phyloP scores from a whole-genome alignment of 2,113 vertebrate genomes.

The Capreolus pygargus region DNA sequence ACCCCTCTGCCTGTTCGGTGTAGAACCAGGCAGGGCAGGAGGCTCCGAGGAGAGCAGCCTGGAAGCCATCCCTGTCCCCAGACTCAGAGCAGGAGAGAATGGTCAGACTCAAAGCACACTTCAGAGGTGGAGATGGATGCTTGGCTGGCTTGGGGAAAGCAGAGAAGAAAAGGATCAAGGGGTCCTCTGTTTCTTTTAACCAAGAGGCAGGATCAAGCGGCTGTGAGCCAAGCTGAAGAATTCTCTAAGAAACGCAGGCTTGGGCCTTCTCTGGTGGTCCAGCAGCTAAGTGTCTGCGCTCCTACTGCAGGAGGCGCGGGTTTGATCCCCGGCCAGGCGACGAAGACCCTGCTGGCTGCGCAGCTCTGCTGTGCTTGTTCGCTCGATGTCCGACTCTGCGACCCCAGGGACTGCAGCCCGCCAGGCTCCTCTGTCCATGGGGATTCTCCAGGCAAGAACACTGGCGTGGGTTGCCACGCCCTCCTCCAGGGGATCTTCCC shows the following conservation, averaged over 20 bases:
- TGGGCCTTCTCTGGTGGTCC: neutral
- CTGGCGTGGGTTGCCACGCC: neutral
- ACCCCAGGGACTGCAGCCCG: neutral
- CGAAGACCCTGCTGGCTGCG: rapidly evolving
- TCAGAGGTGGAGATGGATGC: no score
- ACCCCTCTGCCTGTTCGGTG: neutral
- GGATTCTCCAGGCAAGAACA: neutral
- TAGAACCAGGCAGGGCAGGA: neutral
- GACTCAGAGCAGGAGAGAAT: neutral
- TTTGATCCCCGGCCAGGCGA: no score
- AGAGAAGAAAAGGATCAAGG: neutral
- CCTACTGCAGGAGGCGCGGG: rapidly evolving
- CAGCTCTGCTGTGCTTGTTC: neutral
- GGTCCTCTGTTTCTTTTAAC: neutral
- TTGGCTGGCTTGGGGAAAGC: neutral
- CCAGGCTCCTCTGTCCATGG: neutral
- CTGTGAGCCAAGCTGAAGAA: neutral
- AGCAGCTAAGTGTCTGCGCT: rapidly evolving
- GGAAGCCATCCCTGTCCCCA: neutral
- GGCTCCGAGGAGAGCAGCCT: neutral
- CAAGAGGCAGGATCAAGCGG: no score
- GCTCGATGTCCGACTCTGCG: neutral
- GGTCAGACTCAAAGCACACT: rapidly evolving
- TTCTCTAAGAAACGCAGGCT: neutral
- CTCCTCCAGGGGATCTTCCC: neutral